Evolutionary conservation across 2,113 vertebrate species (phyloP), one percentile per base, ranked within the genome.

Genomic region (Turnix velox): DNA sequence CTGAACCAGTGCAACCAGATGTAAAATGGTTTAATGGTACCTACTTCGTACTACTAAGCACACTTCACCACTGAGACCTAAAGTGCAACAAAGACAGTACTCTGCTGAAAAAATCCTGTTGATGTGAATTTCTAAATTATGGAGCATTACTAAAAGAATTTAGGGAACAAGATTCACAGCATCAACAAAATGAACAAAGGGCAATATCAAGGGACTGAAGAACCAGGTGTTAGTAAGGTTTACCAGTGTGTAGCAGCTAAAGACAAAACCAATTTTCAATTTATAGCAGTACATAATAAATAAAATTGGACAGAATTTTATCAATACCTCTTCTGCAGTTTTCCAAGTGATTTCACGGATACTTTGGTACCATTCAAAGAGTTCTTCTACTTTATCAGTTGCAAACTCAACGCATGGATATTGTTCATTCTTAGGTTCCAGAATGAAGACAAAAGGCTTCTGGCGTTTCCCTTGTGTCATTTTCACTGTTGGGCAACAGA

Each of bases 321-420:
- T 24, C 39, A 59, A 61, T 90, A 98, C 98, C 98, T 98, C 97
- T 92, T 97, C 97, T 35, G 94, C 92, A 6, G 97, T 98, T 93
- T 98, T 98, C 98, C 99, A 98, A 10, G 98, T 98, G 90, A 99
- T 99, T 94, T 99, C 97, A 93, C 99, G 98, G 61, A 98, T 97
- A 85, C 98, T 98, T 94, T 99, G 97, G 92, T 98, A 99, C 99
- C 99, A 99, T 42, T 98, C 98, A 15, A 98, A 99, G 54, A 99
- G 96, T 74, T 99, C 99, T 90, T 99, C 99, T 92, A 99, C 97
- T 37, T 97, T 98, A 68, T 98, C 98, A 0, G 98, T 98, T 22
- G 99, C 98, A 84, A 99, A 97, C 93, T 99, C 99, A 46, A 99
- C 98, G 3, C 98, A 97, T 7, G 98, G 96, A 22, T 97, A 97